phyloP scores from a whole-genome alignment of 1,140 invertebrate species.

The Brachionus angularis region DNA sequence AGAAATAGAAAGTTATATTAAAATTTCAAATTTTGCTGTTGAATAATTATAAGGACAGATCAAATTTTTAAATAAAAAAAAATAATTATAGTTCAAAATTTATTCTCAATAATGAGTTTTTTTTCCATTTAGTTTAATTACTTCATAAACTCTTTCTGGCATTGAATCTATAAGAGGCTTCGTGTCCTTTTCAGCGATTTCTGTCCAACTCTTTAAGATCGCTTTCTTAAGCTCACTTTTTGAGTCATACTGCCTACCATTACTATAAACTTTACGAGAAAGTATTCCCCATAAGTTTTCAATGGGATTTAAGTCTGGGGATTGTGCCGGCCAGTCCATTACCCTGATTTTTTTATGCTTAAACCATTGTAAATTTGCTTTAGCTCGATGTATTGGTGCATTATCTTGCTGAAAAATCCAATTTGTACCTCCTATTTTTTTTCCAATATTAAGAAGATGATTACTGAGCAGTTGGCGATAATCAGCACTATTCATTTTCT shows the following conservation, averaged over 20 bases:
- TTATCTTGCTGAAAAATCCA: constrained; percentile 30
- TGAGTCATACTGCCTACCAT: neutral
- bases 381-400: constrained; percentile 16
- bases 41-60: too few species aligned
- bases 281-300: constrained; percentile 36
- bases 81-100: too few species aligned
- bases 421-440: neutral
- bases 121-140: neutral
- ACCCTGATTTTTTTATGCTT: neutral
- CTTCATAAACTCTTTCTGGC: neutral
- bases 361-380: neutral
- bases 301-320: constrained; percentile 28
- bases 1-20: too few species aligned
- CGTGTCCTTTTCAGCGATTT: too few species aligned
- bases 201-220: neutral
- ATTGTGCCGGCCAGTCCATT: neutral
- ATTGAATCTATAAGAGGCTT: neutral
- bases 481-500: neutral
- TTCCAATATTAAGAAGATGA: neutral
- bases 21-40: too few species aligned
- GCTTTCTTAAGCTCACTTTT: neutral
- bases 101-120: neutral
- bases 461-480: neutral
- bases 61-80: too few species aligned
- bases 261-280: neutral